Evolutionary conservation across 2,888 invertebrate species (phyloP), one percentile per base, ranked within the genome.

Genomic region (Xestia xanthographa): DNA sequence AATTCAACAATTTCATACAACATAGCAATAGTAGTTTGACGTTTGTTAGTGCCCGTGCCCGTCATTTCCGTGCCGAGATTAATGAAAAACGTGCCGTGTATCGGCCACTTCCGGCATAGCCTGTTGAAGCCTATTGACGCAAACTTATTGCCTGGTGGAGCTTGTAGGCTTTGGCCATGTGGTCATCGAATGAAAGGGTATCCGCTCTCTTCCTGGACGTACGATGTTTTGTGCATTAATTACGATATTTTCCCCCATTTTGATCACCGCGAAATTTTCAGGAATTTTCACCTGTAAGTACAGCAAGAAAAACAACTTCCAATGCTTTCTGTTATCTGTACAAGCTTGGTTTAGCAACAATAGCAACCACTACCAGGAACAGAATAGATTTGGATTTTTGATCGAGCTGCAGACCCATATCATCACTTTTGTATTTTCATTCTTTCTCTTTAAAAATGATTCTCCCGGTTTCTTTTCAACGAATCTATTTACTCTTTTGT

Each of bases 21-120:
- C 34, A 66, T 22, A 38, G 5, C 38, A 22, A 71, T 71, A 53
- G 60, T n/a, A 58, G 17, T 72, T 72, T 75, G 66, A 78, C 17
- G 58, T 72, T 72, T 41, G 41, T 38, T 29, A 43, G 12, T 29
- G 29, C 22, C 48, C 14, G 12, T 29, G 29, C 22, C 48, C 14
- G 83, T 63, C 69, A 70, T 63, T 79, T 82, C 66, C 58, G 83
- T 66, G 63, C 20, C 20, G 20, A 22, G n/a, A 34, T 62, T 75
- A 66, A 83, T 83, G 83, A 68, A 75, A 83, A 83, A 50, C 83
- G 71, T 79, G 74, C 68, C 22, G 20, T 38, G 65, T 68, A 41
- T 45, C 34, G 45, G 26, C 29, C 14, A 60, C 70, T 82, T 78
- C 78, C 71, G 70, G 67, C 63, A 66, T 6, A 9, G 22, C 17